These are phyloP conservation scores for Moxostoma hubbsi DNA, from an alignment of 2,797 vertebrate species.

Conservation along the genomic window DNA sequence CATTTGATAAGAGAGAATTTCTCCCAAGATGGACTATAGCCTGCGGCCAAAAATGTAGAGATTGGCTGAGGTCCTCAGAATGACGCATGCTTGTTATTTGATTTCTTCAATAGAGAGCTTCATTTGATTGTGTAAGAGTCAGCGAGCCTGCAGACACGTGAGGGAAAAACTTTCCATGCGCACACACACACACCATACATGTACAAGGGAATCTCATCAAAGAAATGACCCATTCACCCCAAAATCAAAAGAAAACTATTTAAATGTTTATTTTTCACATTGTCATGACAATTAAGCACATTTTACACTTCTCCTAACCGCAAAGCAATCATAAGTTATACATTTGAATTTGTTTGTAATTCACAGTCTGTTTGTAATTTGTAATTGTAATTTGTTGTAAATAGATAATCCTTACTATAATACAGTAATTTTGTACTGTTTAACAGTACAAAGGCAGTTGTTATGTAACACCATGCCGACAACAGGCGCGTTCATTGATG, in stretches of 20 bases:
- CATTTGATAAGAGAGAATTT: constrained; percentile 48
- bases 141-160: too few species aligned
- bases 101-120: not conserved
- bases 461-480: not conserved
- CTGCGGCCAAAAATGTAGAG: constrained; percentile 58
- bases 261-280: not conserved
- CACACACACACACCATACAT: too few species aligned
- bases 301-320: not conserved
- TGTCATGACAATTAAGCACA: not conserved
- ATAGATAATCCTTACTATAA: not conserved
- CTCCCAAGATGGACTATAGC: constrained; percentile 59
- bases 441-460: not conserved
- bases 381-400: not conserved
- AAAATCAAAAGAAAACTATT: too few species aligned
- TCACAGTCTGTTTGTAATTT: not conserved
- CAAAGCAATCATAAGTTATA: not conserved
- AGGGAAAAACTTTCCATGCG: too few species aligned
- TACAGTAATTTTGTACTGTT: not conserved
- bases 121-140: too few species aligned
- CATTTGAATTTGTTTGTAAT: not conserved
- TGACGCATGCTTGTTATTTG: constrained; percentile 58
- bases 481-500: not conserved
- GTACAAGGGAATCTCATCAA: too few species aligned
- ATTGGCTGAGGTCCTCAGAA: constrained; percentile 46
- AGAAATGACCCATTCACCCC: too few species aligned